Evolutionary conservation across 1,140 invertebrate species (phyloP).

Genomic region (Scaptodrosophila lebanonensis): DNA sequence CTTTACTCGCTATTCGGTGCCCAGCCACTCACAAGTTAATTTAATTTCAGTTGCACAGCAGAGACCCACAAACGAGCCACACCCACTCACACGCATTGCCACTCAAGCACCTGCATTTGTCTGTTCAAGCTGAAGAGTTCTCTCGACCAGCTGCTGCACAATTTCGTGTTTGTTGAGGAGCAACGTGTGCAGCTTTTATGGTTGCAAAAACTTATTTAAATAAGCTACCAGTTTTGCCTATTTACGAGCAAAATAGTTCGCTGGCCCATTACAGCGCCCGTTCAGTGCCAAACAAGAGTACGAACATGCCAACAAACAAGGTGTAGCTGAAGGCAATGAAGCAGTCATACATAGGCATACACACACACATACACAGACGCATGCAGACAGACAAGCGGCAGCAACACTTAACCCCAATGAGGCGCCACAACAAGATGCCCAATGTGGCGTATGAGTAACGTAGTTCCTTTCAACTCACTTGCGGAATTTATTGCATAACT

Average conservation of each 20-base stretch:
- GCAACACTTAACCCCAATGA: slow-evolving; percentile 65
- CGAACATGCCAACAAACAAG: too few relatives aligned
- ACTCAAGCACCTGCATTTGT: slow-evolving; percentile 56
- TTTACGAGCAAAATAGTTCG: slow-evolving; percentile 11
- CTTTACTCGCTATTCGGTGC: not conserved
- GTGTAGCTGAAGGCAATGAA: not conserved
- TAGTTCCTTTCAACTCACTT: slow-evolving; percentile 29
- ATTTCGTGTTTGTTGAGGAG: too few relatives aligned
- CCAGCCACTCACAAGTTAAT: slow-evolving; percentile 34
- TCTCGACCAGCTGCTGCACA: too few relatives aligned
- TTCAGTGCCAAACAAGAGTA: too few relatives aligned
- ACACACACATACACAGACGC: not conserved
- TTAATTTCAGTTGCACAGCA: slow-evolving; percentile 60
- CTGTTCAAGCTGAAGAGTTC: slow-evolving; percentile 50
- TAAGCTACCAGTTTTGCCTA: slow-evolving; percentile 38
- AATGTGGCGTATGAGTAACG: slow-evolving; percentile 64
- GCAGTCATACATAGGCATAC: slow-evolving; percentile 4
- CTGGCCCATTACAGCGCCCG: too few relatives aligned
- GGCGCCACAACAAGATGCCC: slow-evolving; percentile 14
- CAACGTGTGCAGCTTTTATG: too few relatives aligned
- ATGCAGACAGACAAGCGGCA: slow-evolving; percentile 1
- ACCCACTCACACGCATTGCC: too few relatives aligned
- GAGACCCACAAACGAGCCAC: too few relatives aligned
- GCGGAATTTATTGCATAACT: slow-evolving; percentile 52
- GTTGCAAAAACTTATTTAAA: slow-evolving; percentile 40